Conservation (phyloP, 2,113 vertebrate genomes). For the Athene noctua region DNA sequence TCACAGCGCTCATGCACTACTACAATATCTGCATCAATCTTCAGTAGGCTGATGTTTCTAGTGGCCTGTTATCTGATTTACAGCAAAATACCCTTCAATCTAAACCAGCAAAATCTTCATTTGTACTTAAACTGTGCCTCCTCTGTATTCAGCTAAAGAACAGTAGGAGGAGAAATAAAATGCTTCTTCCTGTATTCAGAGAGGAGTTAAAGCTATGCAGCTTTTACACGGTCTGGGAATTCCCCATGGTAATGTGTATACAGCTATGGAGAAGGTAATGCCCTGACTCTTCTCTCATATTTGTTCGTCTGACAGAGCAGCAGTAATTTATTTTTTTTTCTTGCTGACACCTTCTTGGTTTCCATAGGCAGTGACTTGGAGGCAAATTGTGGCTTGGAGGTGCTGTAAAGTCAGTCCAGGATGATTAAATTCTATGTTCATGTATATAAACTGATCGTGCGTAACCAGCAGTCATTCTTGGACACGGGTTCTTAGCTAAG, state of each 20-base stretch:
- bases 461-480: not conserved
- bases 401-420: not conserved
- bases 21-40: not conserved
- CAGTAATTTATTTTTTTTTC: not conserved
- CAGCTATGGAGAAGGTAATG: not conserved
- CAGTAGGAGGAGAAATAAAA: not conserved
- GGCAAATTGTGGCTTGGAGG: not conserved
- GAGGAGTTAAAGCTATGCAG: not conserved
- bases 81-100: not conserved
- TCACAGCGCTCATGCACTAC: not conserved
- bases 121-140: not conserved
- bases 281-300: not conserved
- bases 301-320: not conserved
- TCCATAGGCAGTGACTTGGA: not conserved
- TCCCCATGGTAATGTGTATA: not conserved
- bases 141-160: not conserved
- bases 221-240: not conserved
- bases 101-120: not conserved
- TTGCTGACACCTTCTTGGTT: not conserved
- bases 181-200: not conserved
- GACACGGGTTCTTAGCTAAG: not conserved
- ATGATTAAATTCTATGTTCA: not conserved
- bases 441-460: not conserved
- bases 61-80: not conserved
- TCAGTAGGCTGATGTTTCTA: not conserved